Conservation (phyloP, 1,140 invertebrate genomes). For the Tetramorium parvispinum region DNA sequence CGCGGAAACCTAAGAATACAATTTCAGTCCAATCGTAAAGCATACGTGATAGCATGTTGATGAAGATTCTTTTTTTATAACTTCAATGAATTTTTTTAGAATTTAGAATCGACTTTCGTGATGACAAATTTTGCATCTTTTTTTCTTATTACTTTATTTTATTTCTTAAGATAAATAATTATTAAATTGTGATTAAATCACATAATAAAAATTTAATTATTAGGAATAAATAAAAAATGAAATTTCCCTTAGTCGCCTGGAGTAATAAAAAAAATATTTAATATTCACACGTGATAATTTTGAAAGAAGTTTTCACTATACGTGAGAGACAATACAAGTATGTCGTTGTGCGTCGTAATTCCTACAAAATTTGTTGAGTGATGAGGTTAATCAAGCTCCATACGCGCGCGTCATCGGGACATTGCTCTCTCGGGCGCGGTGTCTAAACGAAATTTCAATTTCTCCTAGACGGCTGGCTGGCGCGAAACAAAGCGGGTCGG, state of each 20-base stretch:
- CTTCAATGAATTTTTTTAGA: neutral
- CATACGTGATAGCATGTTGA: neutral
- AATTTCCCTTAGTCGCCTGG: neutral
- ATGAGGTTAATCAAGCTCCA: conserved; percentile 24
- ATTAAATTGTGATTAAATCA: neutral
- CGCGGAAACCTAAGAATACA: conserved; percentile 48
- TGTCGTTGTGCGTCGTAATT: neutral
- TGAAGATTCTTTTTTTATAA: neutral
- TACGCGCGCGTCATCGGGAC: conserved; percentile 26
- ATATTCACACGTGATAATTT: neutral
- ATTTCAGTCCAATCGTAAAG: conserved; percentile 25
- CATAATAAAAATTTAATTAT: neutral
- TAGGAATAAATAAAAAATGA: neutral
- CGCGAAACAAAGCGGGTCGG: conserved; percentile 48
- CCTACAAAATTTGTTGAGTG: neutral
- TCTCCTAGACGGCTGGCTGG: conserved; percentile 58
- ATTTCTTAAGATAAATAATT: neutral
- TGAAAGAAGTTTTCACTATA: neutral
- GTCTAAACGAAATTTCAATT: conserved; percentile 57
- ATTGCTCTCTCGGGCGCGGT: conserved; percentile 36
- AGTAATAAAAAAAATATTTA: neutral
- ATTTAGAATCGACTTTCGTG: neutral
- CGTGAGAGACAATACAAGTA: neutral
- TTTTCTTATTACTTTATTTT: neutral
- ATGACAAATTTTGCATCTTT: neutral